Evolutionary conservation across 2,797 vertebrate species (phyloP).

Genomic region (Dryobates pubescens): DNA sequence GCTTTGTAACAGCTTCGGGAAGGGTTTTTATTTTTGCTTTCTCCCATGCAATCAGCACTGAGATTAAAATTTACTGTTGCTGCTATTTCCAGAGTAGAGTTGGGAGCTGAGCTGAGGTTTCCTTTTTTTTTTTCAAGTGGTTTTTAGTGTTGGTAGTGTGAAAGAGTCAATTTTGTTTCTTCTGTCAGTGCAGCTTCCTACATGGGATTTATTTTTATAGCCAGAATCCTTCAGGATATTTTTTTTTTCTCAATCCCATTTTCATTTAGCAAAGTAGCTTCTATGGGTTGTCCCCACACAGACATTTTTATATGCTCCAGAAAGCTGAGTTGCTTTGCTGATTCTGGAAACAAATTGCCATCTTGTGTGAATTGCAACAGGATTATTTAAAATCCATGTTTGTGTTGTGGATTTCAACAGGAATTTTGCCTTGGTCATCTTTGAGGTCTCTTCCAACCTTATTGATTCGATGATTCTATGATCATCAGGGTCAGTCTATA

Average conservation of each 20-base stretch:
- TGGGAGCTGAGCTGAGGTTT: conserved; percentile 18
- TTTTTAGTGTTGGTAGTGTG: conserved; percentile 8
- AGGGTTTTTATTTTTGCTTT: conserved; percentile 26
- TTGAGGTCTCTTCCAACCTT: too few relatives aligned
- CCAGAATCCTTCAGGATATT: conserved; percentile 39
- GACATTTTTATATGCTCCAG: background rate
- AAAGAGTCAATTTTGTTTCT: conserved; percentile 37
- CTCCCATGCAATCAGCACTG: background rate
- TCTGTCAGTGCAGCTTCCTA: conserved; percentile 51
- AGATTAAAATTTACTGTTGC: conserved; percentile 42
- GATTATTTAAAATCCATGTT: background rate
- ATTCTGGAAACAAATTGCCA: background rate
- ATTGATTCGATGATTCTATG: background rate
- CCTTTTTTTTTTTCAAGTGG: conserved; percentile 14
- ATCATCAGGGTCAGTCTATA: background rate
- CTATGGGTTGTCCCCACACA: conserved; percentile 26
- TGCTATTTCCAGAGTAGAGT: conserved; percentile 32
- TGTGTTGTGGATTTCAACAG: background rate
- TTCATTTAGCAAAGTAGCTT: conserved; percentile 36
- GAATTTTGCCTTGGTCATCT: background rate
- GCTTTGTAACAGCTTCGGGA: conserved; percentile 12
- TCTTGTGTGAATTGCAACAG: background rate
- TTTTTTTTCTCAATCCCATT: conserved; percentile 14
- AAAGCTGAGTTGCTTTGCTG: background rate
- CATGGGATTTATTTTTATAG: conserved; percentile 61